These are phyloP conservation scores for Drosophila erecta DNA, from an alignment of 1,140 invertebrate genomes.

Conservation along the genomic window DNA sequence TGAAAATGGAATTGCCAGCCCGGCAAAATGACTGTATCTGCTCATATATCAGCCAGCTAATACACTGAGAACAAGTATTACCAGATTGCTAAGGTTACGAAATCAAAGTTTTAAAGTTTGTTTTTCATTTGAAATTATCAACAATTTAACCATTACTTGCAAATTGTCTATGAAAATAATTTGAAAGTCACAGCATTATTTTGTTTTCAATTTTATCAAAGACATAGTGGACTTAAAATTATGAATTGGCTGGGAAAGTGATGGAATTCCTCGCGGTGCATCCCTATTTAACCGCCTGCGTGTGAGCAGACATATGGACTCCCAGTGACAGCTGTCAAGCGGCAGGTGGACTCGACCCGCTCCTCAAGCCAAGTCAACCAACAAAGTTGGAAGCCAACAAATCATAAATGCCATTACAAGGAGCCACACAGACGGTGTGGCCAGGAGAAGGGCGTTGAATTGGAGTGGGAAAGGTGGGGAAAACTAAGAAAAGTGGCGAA, in stretches of 20 bases:
- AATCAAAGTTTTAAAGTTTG: no score
- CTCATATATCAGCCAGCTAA: constrained; percentile 21
- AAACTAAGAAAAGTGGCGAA: not conserved
- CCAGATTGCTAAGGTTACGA: not conserved
- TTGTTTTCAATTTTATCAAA: no score
- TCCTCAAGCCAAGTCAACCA: constrained; percentile 1
- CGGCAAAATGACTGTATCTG: constrained; percentile 42
- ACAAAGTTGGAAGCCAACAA: constrained; percentile 55
- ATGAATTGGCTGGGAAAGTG: no score
- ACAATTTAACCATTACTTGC: no score
- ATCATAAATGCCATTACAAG: constrained; percentile 72
- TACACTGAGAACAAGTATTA: constrained; percentile 1
- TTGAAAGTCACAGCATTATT: no score
- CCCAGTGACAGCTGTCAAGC: constrained; percentile 49
- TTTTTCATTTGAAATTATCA: no score
- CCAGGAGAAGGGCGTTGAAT: not conserved
- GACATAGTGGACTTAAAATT: no score
- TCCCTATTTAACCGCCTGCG: constrained; percentile 7
- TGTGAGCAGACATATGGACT: constrained; percentile 35
- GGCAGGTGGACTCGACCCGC: constrained; percentile 27
- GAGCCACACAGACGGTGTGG: constrained; percentile 16
- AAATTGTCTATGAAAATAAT: no score
- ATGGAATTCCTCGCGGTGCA: not conserved
- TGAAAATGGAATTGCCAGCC: constrained; percentile 57
- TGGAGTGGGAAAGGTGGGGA: not conserved